Evolutionary conservation across 2,113 vertebrate genomes (phyloP).

Genomic region (Macaca mulatta): DNA sequence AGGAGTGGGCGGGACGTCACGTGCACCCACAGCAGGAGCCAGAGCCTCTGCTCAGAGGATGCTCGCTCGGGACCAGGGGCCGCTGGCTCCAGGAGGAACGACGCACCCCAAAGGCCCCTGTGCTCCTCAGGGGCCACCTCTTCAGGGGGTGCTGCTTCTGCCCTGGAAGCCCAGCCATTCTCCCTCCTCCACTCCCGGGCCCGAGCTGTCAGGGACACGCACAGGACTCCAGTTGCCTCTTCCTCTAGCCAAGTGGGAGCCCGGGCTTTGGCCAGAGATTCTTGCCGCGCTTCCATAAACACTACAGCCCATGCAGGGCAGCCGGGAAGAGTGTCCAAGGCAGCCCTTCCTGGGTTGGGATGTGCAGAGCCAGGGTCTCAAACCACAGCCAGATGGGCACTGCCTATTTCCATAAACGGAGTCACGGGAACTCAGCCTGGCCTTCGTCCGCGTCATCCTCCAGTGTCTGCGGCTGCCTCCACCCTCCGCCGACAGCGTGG

Average conservation of each 20-base stretch:
- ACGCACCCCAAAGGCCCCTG: background rate
- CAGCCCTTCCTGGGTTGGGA: too few species aligned
- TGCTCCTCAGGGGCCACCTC: too few species aligned
- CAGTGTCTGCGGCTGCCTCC: rapidly evolving
- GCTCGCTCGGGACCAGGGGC: background rate
- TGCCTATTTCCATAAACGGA: too few species aligned
- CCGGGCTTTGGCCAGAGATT: too few species aligned
- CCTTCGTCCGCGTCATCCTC: too few species aligned
- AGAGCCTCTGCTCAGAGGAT: background rate
- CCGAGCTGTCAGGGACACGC: background rate
- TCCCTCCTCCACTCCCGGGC: background rate
- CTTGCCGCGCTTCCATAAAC: background rate
- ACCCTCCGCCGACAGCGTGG: too few species aligned
- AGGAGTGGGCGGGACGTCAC: background rate
- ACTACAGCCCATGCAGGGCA: too few species aligned
- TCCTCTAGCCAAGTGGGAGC: background rate
- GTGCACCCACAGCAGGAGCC: background rate
- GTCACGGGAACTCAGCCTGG: rapidly evolving
- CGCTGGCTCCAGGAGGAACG: rapidly evolving
- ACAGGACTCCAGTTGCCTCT: too few species aligned
- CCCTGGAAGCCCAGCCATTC: background rate
- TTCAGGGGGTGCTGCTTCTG: background rate
- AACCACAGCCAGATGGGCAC: too few species aligned
- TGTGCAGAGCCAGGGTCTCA: rapidly evolving
- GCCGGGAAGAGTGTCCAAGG: too few species aligned